Percentiles rank a stretch among this genome's conserved stretches.
These are phyloP conservation scores for Eristalinus sepulchralis DNA, from an alignment of 2,888 invertebrate genomes.

Conservation along the genomic window DNA sequence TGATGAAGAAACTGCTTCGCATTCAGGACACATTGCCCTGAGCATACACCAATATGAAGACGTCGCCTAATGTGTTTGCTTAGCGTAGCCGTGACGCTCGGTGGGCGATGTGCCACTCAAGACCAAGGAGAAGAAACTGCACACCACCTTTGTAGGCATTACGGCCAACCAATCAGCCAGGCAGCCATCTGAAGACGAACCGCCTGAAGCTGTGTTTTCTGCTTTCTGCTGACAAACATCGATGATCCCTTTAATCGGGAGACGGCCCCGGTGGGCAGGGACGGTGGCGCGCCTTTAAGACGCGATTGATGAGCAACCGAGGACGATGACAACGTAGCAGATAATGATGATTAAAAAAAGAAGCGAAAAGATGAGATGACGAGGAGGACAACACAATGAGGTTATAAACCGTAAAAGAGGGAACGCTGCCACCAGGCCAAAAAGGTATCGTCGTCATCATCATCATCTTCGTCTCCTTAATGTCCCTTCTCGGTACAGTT, in stretches of 20 bases:
- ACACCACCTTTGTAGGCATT: constrained; percentile 65
- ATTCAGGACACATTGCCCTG: constrained; percentile 54
- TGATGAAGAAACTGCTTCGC: constrained; percentile 55
- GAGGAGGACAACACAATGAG: constrained; percentile 65
- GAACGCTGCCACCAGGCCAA: constrained; percentile 61
- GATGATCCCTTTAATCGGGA: constrained; percentile 67
- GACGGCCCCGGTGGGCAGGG: not conserved
- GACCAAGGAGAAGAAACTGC: not conserved
- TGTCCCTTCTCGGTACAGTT: constrained; percentile 56
- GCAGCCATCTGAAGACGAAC: constrained; percentile 26
- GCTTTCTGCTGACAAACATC: constrained; percentile 69
- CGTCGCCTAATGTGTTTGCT: constrained; percentile 66
- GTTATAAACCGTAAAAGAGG: constrained; percentile 72
- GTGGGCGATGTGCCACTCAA: constrained; percentile 17
- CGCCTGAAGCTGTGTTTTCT: constrained; percentile 55
- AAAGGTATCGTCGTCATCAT: constrained; percentile 50
- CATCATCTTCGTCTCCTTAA: constrained; percentile 32
- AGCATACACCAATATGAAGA: not conserved
- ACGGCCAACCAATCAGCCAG: constrained; percentile 10
- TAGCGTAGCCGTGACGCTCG: constrained; percentile 64
- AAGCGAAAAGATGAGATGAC: constrained; percentile 13
- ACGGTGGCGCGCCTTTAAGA: constrained; percentile 39
- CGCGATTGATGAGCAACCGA: constrained; percentile 59
- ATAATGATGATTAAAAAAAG: constrained; percentile 69
- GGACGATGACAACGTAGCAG: constrained; percentile 47